Base-by-base conservation (phyloP, 2,797 vertebrate species). In the Sebastes itinus region DNA sequence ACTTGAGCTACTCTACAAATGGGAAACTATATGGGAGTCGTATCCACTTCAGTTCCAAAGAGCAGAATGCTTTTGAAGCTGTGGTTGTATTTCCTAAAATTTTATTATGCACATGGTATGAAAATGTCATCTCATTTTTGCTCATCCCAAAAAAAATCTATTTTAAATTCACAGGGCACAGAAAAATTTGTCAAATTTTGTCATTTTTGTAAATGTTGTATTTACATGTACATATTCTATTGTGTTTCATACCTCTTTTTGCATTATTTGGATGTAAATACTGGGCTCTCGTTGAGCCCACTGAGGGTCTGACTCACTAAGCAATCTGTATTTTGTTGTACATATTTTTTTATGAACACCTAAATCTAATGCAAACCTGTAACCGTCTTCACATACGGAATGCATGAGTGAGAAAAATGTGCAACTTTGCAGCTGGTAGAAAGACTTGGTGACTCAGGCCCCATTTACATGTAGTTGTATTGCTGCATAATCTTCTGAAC, bases 161-260 rank as follows among this genome's bases (percentile, higher is more conserved):
- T 85, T 75, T 70, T 83, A 66, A 77, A 77, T 83, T 83, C 20
- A 72, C 74, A 75, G 77, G 76, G 59, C 76, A 84, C 78, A 83
- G 67, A 73, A 63, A 87, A 25, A 56, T 23, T n/a, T 30, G 70
- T 83, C 68, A 23, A 62, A 72, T 65, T 38, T 61, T 59, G 35
- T 79, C 28, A 28, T 78, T 73, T 84, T 88, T 94, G 85, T 92
- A 93, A 92, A 95, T 91, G 67, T 87, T 92, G 82, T 88, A 90
- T 89, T 88, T 84, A 85, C 80, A 72, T 95, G 94, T 95, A 92
- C 77, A 94, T 94, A 92, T 73, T 82, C 63, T 62, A 78, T 78
- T 85, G 61, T 82, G 72, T 92, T 90, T 89, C 85, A 83, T 91
- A 88, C 72, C 58, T 91, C 75, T 92, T 90, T 46, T 88, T 92